Percentiles rank a stretch among this genome's conserved stretches.
Conservation (phyloP, 2,888 invertebrate species). For the Lasioglossum malachurum region DNA sequence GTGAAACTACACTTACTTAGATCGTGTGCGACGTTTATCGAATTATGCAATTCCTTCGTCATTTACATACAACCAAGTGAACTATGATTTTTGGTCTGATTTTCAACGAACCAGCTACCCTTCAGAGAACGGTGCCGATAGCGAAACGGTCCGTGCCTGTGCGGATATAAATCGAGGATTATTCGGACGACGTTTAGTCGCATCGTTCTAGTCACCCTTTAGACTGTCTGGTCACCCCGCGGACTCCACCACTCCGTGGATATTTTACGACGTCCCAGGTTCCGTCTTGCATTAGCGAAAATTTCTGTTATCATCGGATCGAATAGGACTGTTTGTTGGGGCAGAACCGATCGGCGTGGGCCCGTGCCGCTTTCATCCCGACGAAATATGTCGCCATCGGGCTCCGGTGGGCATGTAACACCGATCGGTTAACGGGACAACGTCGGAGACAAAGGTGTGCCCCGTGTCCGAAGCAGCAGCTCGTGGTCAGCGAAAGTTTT, state of each 20-base stretch:
- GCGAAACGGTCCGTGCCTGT: no score
- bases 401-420: not conserved
- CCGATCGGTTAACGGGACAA: constrained; percentile 24
- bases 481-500: constrained; percentile 42
- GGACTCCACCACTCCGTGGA: not conserved
- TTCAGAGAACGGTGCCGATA: not conserved
- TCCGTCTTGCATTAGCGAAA: not conserved
- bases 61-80: no score
- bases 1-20: not conserved
- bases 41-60: no score
- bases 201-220: constrained; percentile 6
- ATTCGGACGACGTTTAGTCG: not conserved
- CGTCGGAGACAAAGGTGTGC: constrained; percentile 38
- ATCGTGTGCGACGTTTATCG: not conserved
- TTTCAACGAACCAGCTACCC: not conserved
- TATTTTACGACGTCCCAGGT: not conserved
- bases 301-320: not conserved
- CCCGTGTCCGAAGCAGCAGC: not conserved
- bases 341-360: not conserved
- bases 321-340: not conserved
- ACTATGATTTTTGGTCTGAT: not conserved
- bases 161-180: no score
- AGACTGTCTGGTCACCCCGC: not conserved
- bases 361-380: not conserved
- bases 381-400: not conserved